phyloP scores from a whole-genome alignment of 2,113 vertebrate species.

The Apistogramma diplotaenia region DNA sequence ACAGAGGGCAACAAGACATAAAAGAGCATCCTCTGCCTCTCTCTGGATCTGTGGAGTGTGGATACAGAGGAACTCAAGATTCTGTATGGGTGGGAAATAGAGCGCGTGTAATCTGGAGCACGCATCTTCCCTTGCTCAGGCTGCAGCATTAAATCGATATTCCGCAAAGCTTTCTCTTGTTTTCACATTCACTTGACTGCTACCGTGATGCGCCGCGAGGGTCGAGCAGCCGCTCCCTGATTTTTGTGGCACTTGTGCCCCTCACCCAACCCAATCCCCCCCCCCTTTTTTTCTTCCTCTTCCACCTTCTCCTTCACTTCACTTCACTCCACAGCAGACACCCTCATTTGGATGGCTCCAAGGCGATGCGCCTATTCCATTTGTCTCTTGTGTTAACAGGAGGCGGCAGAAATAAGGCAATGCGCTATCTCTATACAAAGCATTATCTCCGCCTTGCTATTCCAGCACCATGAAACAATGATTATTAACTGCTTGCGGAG shows the following conservation, averaged over 20 bases:
- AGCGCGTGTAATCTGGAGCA: slow-evolving; percentile 87
- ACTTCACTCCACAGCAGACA: slow-evolving; percentile 63
- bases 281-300: slow-evolving; percentile 50
- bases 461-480: slow-evolving; percentile 60
- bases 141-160: slow-evolving; percentile 94
- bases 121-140: slow-evolving; percentile 85
- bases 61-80: slow-evolving; percentile 83
- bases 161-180: slow-evolving; percentile 88
- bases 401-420: slow-evolving; percentile 53
- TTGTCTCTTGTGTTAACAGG: slow-evolving; percentile 63
- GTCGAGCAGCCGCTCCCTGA: slow-evolving; percentile 74
- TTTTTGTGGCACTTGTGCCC: slow-evolving; percentile 77
- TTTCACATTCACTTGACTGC: slow-evolving; percentile 88
- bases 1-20: slow-evolving; percentile 34
- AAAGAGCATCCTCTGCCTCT: slow-evolving; percentile 47
- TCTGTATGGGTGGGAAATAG: slow-evolving; percentile 84
- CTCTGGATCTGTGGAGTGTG: slow-evolving; percentile 70
- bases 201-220: slow-evolving; percentile 84
- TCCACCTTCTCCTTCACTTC: slow-evolving; percentile 45
- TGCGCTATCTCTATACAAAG: slow-evolving; percentile 61
- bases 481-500: slow-evolving; percentile 66
- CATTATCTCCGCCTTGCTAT: slow-evolving; percentile 58
- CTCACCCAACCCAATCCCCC: slow-evolving; percentile 47
- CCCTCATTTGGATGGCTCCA: slow-evolving; percentile 68
- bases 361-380: slow-evolving; percentile 60